Base-by-base conservation (phyloP, 2,797 vertebrate genomes). In the Sebastes minor region DNA sequence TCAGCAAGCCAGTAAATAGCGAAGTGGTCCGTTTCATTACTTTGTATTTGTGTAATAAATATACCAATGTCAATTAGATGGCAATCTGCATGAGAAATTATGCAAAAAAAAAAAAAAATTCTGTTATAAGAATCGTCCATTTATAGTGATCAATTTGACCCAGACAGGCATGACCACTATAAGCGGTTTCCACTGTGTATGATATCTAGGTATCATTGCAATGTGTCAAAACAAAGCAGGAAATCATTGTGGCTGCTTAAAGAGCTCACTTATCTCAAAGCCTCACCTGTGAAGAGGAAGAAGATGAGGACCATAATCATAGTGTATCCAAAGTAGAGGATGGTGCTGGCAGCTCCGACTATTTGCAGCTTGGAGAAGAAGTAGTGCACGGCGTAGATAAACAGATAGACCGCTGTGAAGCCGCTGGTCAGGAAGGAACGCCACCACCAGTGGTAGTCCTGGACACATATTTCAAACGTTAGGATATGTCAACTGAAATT, bases 391-490 rank as follows among this genome's bases (percentile, higher is more conserved):
- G 96, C 96, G 66, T 97, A 99, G 84, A 97, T 91, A 46, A 98
- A 97, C 78, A 98, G 94, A 85, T 98, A 99, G 72, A 97, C 94
- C 1, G 97, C 96, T 5, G 96, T 98, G 90, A 99, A 99, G 88
- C 97, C 96, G 55, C 97, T 98, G 8, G 97, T 98, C 90, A 99
- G 90, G 91, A 97, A 97, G 0, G 97, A 98, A 46, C 96, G 89
- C 97, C 96, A 99, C 97, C 97, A 98, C 95, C 96, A 97, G 81
- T 97, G 96, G 88, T 97, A 98, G 94, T 98, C 97, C 97, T 99
- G 91, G 28, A 91, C 80, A 86, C 27, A 74, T 10, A 85, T 20
- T 0, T 52, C 55, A 69, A 30, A 56, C 20, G 22, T 80, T 38
- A 84, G 11, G 2, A 69, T 2, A 27, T 8, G 2, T 62, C 4